These are phyloP conservation scores for Alentia gelatinosa DNA, from an alignment of 2,888 invertebrate species.

Conservation along the genomic window DNA sequence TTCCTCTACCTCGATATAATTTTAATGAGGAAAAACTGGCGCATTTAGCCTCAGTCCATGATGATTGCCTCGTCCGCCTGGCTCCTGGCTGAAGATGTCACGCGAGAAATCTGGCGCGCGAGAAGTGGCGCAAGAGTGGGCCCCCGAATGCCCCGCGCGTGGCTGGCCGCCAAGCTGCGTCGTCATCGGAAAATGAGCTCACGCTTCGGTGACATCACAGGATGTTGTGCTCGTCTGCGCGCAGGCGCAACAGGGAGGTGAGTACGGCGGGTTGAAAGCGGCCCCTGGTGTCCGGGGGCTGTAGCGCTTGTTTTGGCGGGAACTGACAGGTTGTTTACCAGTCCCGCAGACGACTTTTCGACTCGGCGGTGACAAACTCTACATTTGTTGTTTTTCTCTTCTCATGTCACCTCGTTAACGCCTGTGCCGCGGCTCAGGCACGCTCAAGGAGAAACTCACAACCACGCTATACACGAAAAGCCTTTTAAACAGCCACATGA, in stretches of 20 bases:
- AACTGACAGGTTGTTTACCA: slow-evolving; percentile 40
- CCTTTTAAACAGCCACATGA: not conserved
- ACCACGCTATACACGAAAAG: not conserved
- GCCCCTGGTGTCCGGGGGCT: not conserved
- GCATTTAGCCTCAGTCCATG: not conserved
- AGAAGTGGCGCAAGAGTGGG: not conserved
- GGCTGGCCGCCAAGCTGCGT: slow-evolving; percentile 1
- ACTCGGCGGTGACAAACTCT: slow-evolving; percentile 7
- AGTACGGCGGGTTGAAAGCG: not conserved
- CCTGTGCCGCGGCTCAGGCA: not conserved
- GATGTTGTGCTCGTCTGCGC: slow-evolving; percentile 35
- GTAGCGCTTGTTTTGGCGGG: slow-evolving; percentile 13
- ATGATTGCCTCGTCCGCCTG: not conserved
- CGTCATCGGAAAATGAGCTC: slow-evolving; percentile 45
- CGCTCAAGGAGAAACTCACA: not conserved
- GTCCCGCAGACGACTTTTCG: slow-evolving; percentile 14
- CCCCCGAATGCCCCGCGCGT: slow-evolving; percentile 4
- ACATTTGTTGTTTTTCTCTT: slow-evolving; percentile 27
- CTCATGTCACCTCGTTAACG: slow-evolving; percentile 31
- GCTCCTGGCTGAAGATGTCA: not conserved
- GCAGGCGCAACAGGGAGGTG: not conserved
- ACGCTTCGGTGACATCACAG: slow-evolving; percentile 47
- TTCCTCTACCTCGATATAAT: not conserved
- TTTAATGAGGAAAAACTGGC: slow-evolving; percentile 4
- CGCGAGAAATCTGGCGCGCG: slow-evolving; percentile 25